Evolutionary conservation across 2,797 vertebrate genomes (phyloP).

Genomic region (Thalassophryne amazonica): DNA sequence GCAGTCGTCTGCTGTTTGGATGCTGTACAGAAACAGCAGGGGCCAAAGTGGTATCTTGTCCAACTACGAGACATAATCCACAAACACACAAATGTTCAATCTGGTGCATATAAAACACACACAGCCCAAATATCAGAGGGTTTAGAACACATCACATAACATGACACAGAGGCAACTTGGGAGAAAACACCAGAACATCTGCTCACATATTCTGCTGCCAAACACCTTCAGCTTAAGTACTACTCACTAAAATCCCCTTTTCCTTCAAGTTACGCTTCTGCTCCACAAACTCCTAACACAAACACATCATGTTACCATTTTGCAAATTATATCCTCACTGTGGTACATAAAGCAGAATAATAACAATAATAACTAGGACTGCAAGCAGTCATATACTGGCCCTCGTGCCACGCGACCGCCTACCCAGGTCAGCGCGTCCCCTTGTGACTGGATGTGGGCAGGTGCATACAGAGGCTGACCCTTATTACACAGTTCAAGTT

Average conservation of each 20-base stretch:
- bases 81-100: slow-evolving; percentile 15
- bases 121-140: slow-evolving; percentile 35
- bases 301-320: background rate
- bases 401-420: too few relatives aligned
- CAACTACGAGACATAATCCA: slow-evolving; percentile 54
- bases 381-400: background rate
- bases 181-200: slow-evolving; percentile 15
- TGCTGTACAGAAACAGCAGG: slow-evolving; percentile 44
- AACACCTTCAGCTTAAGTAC: background rate
- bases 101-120: background rate
- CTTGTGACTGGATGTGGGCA: too few relatives aligned
- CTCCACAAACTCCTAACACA: background rate
- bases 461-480: too few relatives aligned
- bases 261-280: background rate
- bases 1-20: slow-evolving; percentile 40
- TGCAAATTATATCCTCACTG: background rate
- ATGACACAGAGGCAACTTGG: background rate
- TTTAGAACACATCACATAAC: slow-evolving; percentile 30
- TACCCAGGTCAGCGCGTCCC: too few relatives aligned
- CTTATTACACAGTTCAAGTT: too few relatives aligned
- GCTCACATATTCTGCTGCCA: background rate
- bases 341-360: background rate
- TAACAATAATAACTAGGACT: background rate
- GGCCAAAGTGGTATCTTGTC: slow-evolving; percentile 31
- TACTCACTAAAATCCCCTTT: background rate